These are phyloP conservation scores for Bos indicus DNA, from an alignment of 2,113 vertebrate species.

Conservation along the genomic window DNA sequence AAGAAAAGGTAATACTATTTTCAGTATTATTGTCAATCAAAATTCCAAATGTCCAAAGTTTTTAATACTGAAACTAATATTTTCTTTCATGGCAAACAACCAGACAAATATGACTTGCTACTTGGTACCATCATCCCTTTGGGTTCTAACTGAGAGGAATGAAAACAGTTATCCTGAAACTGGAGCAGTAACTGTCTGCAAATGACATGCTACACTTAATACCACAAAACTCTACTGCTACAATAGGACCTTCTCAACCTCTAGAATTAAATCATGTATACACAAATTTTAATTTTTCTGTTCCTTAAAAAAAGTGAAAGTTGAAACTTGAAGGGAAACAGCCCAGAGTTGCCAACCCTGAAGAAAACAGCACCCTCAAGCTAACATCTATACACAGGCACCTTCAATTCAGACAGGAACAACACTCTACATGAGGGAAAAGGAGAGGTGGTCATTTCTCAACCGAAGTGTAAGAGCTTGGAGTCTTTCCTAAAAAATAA, in stretches of 20 bases:
- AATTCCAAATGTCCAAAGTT: background rate
- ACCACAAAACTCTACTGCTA: background rate
- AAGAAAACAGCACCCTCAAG: background rate
- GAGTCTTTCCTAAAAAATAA: background rate
- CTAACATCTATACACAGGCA: background rate
- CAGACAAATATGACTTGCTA: background rate
- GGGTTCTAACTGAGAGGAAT: background rate
- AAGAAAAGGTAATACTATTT: background rate
- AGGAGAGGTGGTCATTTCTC: background rate
- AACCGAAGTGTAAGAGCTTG: background rate
- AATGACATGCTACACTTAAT: background rate
- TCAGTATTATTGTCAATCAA: background rate
- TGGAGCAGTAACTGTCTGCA: background rate
- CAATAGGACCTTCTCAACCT: background rate
- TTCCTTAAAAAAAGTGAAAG: background rate
- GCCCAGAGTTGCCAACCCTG: background rate
- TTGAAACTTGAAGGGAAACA: background rate
- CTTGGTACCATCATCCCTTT: background rate
- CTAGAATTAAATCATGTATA: background rate
- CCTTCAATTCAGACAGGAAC: background rate
- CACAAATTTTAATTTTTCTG: background rate
- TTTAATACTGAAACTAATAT: background rate
- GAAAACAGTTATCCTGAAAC: background rate
- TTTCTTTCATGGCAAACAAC: background rate
- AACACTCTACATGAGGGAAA: background rate